phyloP scores from a whole-genome alignment of 2,113 vertebrate species.

The Xenus cinereus region DNA sequence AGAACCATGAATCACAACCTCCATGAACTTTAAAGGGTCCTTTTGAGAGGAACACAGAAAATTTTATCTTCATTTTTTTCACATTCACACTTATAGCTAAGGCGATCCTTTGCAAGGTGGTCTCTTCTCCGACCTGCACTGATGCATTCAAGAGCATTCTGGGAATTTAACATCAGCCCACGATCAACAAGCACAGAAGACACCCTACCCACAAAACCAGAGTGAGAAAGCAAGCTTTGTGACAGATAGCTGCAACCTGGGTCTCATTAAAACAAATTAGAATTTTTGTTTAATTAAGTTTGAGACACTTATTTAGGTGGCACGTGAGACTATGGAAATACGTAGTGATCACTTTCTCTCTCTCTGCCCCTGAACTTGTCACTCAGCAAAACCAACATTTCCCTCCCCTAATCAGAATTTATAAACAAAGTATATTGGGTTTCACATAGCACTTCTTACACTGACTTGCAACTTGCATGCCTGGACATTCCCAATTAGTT shows the following conservation, averaged over 20 bases:
- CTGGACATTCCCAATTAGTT: neutral
- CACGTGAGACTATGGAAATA: neutral
- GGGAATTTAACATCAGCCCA: neutral
- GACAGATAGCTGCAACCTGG: neutral
- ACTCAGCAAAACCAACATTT: neutral
- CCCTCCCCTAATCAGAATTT: neutral
- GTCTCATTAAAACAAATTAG: neutral
- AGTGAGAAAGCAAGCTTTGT: neutral
- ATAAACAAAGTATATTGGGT: neutral
- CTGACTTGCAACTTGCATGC: neutral
- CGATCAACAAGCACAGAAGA: neutral
- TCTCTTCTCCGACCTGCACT: neutral
- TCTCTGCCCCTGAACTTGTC: neutral
- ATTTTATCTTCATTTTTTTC: neutral
- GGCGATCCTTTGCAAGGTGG: neutral
- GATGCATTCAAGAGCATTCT: neutral
- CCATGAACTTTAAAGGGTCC: neutral
- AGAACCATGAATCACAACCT: neutral
- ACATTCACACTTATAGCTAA: neutral
- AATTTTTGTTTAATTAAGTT: neutral
- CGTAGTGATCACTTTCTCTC: neutral
- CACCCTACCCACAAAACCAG: neutral
- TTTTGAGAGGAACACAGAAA: neutral
- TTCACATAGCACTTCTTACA: neutral
- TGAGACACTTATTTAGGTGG: neutral